phyloP scores from a whole-genome alignment of 2,797 vertebrate genomes.

The Hypotaenidia philippensis region DNA sequence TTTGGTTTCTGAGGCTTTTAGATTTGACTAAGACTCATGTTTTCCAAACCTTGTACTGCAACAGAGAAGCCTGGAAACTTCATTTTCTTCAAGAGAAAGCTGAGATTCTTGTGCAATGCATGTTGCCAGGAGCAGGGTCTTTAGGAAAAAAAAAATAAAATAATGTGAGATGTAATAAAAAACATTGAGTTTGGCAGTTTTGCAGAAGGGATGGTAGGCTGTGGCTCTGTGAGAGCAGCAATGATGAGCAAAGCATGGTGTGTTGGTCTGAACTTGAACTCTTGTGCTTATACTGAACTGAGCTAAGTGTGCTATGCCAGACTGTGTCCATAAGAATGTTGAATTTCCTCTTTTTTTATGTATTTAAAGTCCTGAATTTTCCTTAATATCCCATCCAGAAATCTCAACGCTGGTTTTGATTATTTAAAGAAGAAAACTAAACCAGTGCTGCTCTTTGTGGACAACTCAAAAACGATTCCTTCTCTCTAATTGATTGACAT shows the following conservation, averaged over 20 bases:
- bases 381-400: not conserved
- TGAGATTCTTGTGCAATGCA: not conserved
- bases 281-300: not conserved
- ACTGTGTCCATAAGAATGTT: not conserved
- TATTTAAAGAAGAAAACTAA: constrained; percentile 6
- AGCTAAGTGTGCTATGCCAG: not conserved
- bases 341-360: not conserved
- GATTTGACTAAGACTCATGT: constrained; percentile 9
- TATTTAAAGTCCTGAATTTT: not conserved
- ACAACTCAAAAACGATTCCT: not conserved
- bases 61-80: constrained; percentile 17
- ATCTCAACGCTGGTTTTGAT: not conserved
- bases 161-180: constrained; percentile 9
- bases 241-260: not conserved
- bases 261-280: not conserved
- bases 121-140: constrained; percentile 8
- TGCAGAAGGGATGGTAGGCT: not conserved
- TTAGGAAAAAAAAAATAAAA: not conserved
- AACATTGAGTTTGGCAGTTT: not conserved
- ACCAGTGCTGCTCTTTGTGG: not conserved
- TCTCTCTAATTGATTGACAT: not conserved
- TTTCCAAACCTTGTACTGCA: constrained; percentile 17
- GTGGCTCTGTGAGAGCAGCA: not conserved
- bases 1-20: constrained; percentile 4
- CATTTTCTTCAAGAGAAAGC: constrained; percentile 31